These are phyloP conservation scores for Eulemur mongoz DNA, from an alignment of 2,797 vertebrate species.

Conservation along the genomic window DNA sequence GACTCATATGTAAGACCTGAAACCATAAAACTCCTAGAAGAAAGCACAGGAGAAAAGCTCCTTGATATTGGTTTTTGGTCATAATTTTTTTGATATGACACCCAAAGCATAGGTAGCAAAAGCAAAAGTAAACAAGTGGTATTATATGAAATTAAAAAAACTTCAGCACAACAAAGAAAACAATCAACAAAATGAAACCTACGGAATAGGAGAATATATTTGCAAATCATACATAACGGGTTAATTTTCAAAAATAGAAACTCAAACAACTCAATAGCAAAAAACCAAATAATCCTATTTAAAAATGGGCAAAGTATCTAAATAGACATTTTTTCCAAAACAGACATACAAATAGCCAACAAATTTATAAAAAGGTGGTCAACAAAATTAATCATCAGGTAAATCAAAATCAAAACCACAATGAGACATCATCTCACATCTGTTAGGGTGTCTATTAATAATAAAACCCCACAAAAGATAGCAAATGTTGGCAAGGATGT, in stretches of 20 bases:
- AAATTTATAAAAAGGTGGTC: neutral
- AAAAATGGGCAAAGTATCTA: neutral
- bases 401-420: neutral
- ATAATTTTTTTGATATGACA: neutral
- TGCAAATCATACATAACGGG: neutral
- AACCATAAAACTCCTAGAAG: neutral
- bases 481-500: neutral
- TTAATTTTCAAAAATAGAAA: neutral
- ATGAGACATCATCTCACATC: neutral
- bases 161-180: neutral
- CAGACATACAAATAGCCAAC: neutral
- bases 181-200: neutral
- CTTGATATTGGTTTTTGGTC: neutral
- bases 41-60: neutral
- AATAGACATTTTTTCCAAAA: neutral
- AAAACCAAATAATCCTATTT: neutral
- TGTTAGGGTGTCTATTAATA: neutral
- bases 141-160: neutral
- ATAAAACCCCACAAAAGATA: neutral
- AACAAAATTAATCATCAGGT: neutral
- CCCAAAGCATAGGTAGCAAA: neutral
- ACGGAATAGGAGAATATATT: neutral
- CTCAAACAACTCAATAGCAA: neutral
- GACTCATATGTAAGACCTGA: neutral
- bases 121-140: neutral